Evolutionary conservation across 2,113 vertebrate genomes (phyloP), one percentile per base, ranked within the genome.

Genomic region (Gulo gulo): DNA sequence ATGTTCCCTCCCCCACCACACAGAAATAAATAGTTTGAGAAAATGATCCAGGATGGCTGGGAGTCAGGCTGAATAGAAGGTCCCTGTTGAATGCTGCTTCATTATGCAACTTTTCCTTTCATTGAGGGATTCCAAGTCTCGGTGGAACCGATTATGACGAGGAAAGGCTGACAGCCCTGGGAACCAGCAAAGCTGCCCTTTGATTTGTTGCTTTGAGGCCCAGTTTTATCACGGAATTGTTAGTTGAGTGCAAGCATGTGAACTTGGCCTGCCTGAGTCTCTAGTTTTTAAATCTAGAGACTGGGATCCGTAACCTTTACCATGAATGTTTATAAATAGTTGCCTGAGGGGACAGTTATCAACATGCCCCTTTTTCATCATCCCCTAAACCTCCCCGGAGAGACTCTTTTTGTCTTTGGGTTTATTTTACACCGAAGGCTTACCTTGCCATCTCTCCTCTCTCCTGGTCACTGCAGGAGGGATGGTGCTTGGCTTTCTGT

Each of bases 11-110:
- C 96, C 92, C 86, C 63, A 7, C 92, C 0, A 11, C 97, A 94
- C 92, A 74, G 96, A 95, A 97, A 97, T 97, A 97, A 98, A 96
- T 91, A 91, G 95, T 91, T 96, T 83, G 76, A 95, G 98, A 98
- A 97, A 98, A 97, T 63, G 96, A 96, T 95, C 92, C 95, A 15
- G 69, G 79, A 96, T 95, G 24, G 83, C 81, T 29, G 55, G 97
- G 80, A 97, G 94, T 86, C 89, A 82, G 87, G 36, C 94, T 92
- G 97, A 97, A 98, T 97, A 89, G 92, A 91, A 63, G 67, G 88
- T 79, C 86, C 73, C 92, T 20, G 26, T 11, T 89, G 97, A 93
- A 96, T 42, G 69, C 63, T 16, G 67, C 85, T 82, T 94, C 92
- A 89, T 97, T 97, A 96, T 95, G 76, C 92, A 90, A 95, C n/a